Conservation (phyloP, 2,797 vertebrate species). For the Merluccius polli region DNA sequence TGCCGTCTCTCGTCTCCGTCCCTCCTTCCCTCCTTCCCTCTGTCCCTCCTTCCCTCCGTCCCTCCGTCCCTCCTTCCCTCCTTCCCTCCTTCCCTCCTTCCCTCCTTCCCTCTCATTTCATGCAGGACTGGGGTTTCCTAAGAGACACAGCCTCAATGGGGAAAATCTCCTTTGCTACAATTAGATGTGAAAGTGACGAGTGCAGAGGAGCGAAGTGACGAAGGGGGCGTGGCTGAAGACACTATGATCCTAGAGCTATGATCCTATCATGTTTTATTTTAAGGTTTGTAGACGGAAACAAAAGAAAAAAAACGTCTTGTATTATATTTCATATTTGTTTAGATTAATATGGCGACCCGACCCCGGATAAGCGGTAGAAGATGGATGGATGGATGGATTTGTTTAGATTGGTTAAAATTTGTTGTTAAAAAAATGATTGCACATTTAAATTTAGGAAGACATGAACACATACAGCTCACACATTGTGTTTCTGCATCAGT, state of each 20-base stretch:
- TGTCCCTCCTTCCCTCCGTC: conserved; percentile 73
- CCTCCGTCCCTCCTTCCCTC: conserved; percentile 57
- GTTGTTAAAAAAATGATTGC: not conserved
- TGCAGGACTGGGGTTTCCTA: conserved; percentile 81
- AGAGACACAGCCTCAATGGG: conserved; percentile 77
- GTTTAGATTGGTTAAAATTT: too few species aligned
- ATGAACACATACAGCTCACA: not conserved
- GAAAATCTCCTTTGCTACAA: conserved; percentile 79
- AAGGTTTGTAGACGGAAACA: not conserved
- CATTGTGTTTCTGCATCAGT: not conserved
- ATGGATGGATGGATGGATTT: too few species aligned
- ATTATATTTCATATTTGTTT: not conserved
- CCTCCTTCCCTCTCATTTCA: conserved; percentile 78
- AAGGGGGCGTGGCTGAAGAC: conserved; percentile 33
- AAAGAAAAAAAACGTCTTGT: not conserved
- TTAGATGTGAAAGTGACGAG: conserved; percentile 77
- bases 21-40: conserved; percentile 68
- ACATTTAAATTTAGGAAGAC: not conserved
- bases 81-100: conserved; percentile 57
- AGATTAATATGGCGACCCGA: too few species aligned
- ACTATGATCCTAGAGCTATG: conserved; percentile 35
- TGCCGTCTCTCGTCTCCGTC: conserved; percentile 56
- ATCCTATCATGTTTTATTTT: conserved; percentile 3
- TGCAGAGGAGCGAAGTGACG: conserved; percentile 48
- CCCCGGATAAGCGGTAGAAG: too few species aligned